A percentile compares a stretch with the other conserved stretches of the same genome.
phyloP scores from a whole-genome alignment of 2,888 invertebrate species.

The Diarsia dahlii region DNA sequence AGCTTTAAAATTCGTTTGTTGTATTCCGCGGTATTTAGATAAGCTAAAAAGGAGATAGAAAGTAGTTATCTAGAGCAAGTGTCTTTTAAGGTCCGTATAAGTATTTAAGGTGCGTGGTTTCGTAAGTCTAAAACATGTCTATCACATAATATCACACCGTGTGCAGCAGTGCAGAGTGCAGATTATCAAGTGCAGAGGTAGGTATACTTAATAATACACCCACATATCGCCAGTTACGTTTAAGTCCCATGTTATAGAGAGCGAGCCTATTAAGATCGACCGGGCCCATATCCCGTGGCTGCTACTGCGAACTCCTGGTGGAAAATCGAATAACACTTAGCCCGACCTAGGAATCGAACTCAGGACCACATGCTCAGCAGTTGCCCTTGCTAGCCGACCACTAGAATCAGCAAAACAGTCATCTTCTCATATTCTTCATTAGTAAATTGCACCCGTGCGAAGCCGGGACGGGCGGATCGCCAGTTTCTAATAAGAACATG shows the following conservation, averaged over 20 bases:
- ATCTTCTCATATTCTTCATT: background rate
- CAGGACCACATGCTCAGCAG: background rate
- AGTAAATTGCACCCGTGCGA: background rate
- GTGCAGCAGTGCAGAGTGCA: too few species aligned
- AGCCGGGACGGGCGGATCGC: background rate
- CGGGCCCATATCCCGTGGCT: background rate
- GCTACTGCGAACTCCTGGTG: background rate
- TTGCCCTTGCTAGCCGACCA: background rate
- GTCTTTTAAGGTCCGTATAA: constrained; percentile 5
- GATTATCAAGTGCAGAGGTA: too few species aligned
- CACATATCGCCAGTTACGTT: background rate
- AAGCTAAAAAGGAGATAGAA: constrained; percentile 54
- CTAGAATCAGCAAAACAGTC: background rate
- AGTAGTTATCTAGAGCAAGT: constrained; percentile 34
- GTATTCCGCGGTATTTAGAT: constrained; percentile 37
- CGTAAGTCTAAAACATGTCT: background rate
- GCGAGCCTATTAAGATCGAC: background rate
- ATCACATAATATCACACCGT: background rate
- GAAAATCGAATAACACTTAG: background rate
- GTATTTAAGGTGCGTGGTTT: constrained; percentile 11
- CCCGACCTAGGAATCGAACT: background rate
- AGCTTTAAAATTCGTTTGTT: constrained; percentile 32
- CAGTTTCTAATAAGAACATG: background rate
- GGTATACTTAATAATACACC: background rate
- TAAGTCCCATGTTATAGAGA: background rate